phyloP scores from a whole-genome alignment of 2,888 invertebrate genomes.

The Mythimna ferrago region DNA sequence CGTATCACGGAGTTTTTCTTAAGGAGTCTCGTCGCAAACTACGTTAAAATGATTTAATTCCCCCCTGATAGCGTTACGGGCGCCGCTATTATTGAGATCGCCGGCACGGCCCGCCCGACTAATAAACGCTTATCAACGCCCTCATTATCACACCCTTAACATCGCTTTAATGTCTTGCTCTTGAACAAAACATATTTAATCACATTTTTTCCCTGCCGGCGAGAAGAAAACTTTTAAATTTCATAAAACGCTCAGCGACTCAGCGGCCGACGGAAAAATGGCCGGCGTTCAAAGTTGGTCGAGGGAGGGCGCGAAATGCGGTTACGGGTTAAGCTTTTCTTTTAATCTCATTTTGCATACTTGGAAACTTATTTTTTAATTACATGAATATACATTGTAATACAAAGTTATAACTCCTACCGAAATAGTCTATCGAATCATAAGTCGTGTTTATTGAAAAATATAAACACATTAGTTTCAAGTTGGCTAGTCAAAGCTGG shows the following conservation, averaged over 20 bases:
- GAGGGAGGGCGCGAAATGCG: slow-evolving; percentile 27
- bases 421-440: background rate
- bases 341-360: slow-evolving; percentile 21
- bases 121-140: slow-evolving; percentile 91
- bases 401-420: background rate
- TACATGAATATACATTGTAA: background rate
- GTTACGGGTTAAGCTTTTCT: slow-evolving; percentile 35
- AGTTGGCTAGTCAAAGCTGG: background rate
- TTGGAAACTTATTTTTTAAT: slow-evolving; percentile 21
- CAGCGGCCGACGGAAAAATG: slow-evolving; percentile 57
- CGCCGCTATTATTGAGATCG: slow-evolving; percentile 83
- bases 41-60: slow-evolving; percentile 90
- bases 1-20: slow-evolving; percentile 83
- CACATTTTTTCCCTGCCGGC: slow-evolving; percentile 86
- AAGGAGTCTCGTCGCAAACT: slow-evolving; percentile 83
- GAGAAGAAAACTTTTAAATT: slow-evolving; percentile 86
- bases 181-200: slow-evolving; percentile 92
- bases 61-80: slow-evolving; percentile 86
- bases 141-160: slow-evolving; percentile 91
- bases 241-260: slow-evolving; percentile 81
- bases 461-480: background rate
- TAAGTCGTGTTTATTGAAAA: background rate
- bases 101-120: slow-evolving; percentile 82
- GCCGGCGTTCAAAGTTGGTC: slow-evolving; percentile 12
- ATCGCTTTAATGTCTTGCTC: slow-evolving; percentile 91